Evolutionary conservation across 2,797 vertebrate genomes (phyloP).

Genomic region (Scyliorhinus canicula): DNA sequence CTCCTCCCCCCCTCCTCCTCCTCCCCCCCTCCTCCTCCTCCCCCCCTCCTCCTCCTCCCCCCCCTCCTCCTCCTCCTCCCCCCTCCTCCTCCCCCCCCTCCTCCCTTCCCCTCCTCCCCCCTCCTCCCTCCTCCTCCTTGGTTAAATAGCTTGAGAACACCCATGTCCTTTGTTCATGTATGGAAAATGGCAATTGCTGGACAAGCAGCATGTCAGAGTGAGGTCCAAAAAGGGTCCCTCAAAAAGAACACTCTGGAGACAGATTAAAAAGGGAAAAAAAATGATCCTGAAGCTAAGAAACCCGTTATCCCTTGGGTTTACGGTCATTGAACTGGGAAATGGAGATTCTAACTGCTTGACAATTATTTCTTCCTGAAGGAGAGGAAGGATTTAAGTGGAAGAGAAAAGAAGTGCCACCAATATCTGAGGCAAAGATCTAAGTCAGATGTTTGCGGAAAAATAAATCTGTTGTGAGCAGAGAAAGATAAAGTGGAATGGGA

Average conservation of each 20-base stretch:
- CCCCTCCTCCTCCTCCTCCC: no score
- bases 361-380: neutral
- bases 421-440: neutral
- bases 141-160: neutral
- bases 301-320: neutral
- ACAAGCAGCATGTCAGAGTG: neutral
- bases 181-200: neutral
- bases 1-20: no score
- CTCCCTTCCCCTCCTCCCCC: no score
- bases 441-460: neutral
- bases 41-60: no score
- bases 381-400: neutral
- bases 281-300: neutral
- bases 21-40: no score
- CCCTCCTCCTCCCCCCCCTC: no score
- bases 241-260: neutral
- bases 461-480: neutral
- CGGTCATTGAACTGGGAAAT: neutral
- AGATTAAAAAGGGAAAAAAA: neutral
- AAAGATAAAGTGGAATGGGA: neutral
- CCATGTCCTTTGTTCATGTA: no score
- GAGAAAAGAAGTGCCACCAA: neutral
- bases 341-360: neutral
- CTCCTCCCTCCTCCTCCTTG: no score
- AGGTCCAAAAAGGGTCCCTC: neutral